Percentiles rank a stretch among this genome's conserved stretches.
These are phyloP conservation scores for Lepidurus arcticus DNA, from an alignment of 1,140 invertebrate species.

Conservation along the genomic window DNA sequence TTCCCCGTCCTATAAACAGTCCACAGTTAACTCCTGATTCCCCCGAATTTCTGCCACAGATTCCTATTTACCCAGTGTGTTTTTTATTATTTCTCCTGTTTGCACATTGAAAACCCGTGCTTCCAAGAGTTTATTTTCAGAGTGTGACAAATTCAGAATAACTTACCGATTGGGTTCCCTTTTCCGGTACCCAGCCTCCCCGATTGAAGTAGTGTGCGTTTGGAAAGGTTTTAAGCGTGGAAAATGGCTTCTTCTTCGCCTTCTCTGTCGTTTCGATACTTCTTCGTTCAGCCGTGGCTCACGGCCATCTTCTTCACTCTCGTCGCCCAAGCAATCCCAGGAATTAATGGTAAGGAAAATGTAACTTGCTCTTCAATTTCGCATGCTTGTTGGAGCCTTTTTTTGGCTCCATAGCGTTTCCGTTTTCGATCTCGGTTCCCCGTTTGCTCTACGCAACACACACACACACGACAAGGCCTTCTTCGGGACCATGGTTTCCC, in stretches of 20 bases:
- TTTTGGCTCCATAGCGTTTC: background rate
- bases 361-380: constrained; percentile 19
- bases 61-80: background rate
- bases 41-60: background rate
- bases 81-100: background rate
- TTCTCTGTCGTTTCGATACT: background rate
- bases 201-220: background rate
- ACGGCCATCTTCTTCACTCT: constrained; percentile 12
- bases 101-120: background rate
- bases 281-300: constrained; percentile 4
- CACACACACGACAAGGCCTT: background rate
- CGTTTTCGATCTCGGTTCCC: background rate
- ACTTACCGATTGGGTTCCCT: background rate
- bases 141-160: background rate
- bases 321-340: constrained; percentile 5
- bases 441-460: background rate
- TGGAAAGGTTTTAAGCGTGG: background rate
- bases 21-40: background rate
- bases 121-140: background rate
- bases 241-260: constrained; percentile 7
- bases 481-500: too few relatives aligned
- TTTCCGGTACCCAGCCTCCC: background rate
- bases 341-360: constrained; percentile 15
- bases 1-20: background rate
- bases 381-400: background rate